Evolutionary conservation across 2,888 invertebrate genomes (phyloP).

Genomic region (Trisateles emortualis): DNA sequence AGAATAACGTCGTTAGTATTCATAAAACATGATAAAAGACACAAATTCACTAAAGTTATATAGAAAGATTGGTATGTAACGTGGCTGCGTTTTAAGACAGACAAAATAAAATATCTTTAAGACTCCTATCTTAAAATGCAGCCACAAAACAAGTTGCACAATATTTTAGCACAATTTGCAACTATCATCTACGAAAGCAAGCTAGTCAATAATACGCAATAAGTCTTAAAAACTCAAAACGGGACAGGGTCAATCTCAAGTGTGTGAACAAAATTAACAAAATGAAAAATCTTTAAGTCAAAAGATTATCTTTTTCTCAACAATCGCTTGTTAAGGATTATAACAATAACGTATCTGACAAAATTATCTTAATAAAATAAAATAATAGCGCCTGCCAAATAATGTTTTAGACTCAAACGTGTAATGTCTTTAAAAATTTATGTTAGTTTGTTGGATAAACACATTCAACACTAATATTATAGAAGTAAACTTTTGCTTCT

Average conservation of each 20-base stretch:
- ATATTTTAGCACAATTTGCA: slow-evolving; percentile 55
- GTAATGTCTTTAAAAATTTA: background rate
- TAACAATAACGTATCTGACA: slow-evolving; percentile 33
- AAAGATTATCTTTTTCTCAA: slow-evolving; percentile 54
- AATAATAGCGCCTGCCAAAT: slow-evolving; percentile 15
- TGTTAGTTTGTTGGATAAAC: background rate
- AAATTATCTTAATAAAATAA: slow-evolving; percentile 35
- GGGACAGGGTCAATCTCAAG: slow-evolving; percentile 73
- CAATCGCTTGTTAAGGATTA: slow-evolving; percentile 23
- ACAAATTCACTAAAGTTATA: no score
- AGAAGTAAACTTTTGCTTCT: no score
- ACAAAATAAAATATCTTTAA: no score
- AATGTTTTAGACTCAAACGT: no score
- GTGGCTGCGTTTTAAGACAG: no score
- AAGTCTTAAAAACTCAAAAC: slow-evolving; percentile 44
- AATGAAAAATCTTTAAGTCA: slow-evolving; percentile 46
- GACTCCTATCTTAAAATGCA: background rate
- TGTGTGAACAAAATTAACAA: slow-evolving; percentile 66
- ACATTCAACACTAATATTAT: no score
- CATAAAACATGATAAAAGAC: no score
- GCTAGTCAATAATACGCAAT: slow-evolving; percentile 55
- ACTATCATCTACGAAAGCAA: slow-evolving; percentile 40
- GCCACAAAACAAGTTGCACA: slow-evolving; percentile 20
- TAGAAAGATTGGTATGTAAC: no score
- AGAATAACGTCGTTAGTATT: no score